Evolutionary conservation across 2,888 invertebrate genomes (phyloP).

Genomic region (Bibio marci): DNA sequence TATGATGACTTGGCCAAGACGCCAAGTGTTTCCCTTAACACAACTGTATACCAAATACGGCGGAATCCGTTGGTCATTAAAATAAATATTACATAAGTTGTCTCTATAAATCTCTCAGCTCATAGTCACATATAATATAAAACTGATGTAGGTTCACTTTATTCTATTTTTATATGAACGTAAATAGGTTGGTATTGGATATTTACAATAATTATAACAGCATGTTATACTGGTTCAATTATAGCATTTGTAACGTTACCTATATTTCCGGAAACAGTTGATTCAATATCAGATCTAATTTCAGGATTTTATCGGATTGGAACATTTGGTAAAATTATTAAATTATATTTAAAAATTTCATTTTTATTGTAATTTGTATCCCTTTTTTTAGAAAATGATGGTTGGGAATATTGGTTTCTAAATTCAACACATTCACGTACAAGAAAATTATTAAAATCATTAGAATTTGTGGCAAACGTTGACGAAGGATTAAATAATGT

Average conservation of each 20-base stretch:
- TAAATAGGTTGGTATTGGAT: constrained; percentile 68
- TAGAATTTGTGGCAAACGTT: constrained; percentile 48
- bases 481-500: constrained; percentile 54
- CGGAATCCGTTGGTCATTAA: no score
- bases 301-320: constrained; percentile 51
- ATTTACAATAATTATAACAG: constrained; percentile 71
- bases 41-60: no score
- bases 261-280: constrained; percentile 54
- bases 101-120: no score
- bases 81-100: no score
- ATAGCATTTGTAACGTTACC: constrained; percentile 71
- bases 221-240: constrained; percentile 69
- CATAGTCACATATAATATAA: no score
- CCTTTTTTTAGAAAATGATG: constrained; percentile 38
- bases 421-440: constrained; percentile 49
- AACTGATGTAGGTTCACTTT: no score
- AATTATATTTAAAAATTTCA: neutral
- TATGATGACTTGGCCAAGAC: no score
- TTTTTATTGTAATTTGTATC: neutral
- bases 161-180: no score
- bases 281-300: constrained; percentile 46
- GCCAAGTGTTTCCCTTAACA: no score
- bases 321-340: constrained; percentile 40
- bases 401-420: constrained; percentile 58
- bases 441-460: constrained; percentile 40